Conservation (phyloP, 64 coral and sea anemone genomes). For the Stichodactyla helianthus region DNA sequence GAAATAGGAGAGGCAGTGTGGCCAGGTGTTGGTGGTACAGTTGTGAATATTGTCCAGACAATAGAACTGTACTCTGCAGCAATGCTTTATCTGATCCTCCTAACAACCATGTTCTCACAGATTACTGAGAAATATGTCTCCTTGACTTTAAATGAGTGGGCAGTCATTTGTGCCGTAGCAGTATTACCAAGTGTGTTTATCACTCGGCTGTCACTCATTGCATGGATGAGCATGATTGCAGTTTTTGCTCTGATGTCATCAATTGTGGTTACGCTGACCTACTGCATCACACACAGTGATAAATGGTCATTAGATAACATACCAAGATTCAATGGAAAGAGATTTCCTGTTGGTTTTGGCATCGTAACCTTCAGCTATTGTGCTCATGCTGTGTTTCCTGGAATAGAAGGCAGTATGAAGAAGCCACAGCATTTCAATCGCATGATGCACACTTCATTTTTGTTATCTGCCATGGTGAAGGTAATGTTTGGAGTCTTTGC, state of each 20-base stretch:
- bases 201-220: constrained; percentile 72
- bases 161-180: constrained; percentile 61
- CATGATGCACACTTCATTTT: constrained; percentile 88
- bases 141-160: constrained; percentile 71
- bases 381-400: constrained; percentile 92
- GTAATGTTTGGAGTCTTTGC: constrained; percentile 68
- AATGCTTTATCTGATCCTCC: constrained; percentile 70
- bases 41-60: constrained; percentile 73
- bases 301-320: constrained; percentile 66
- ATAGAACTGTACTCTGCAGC: constrained; percentile 83
- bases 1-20: constrained; percentile 90
- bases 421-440: constrained; percentile 69
- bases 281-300: constrained; percentile 52
- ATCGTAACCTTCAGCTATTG: constrained; percentile 92
- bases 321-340: constrained; percentile 54
- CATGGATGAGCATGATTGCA: constrained; percentile 97
- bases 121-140: constrained; percentile 63
- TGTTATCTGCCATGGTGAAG: constrained; percentile 70
- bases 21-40: constrained; percentile 77
- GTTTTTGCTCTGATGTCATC: constrained; percentile 87
- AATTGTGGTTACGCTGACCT: constrained; percentile 63
- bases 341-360: constrained; percentile 88
- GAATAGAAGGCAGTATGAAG: constrained; percentile 89
- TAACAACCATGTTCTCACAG: constrained; percentile 82
- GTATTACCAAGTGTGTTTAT: constrained; percentile 86